Base-by-base conservation (phyloP, 2,888 invertebrate species). In the Orchesellides sinensis region DNA sequence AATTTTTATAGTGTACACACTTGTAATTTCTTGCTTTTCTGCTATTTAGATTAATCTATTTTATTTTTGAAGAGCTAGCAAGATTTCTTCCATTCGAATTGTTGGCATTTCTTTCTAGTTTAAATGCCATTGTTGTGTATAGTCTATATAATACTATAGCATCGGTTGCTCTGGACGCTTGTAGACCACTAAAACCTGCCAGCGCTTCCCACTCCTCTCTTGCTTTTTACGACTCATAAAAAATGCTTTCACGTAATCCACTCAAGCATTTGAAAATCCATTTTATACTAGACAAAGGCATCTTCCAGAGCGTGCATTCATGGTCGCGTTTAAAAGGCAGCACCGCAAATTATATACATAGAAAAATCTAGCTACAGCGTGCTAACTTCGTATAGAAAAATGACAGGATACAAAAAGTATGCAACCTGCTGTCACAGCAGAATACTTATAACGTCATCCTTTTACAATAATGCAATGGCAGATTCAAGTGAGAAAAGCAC, bases 231-330 rank as follows among this genome's bases (percentile, higher is more conserved):
- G 69, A 59, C 35, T 63, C 78, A 54, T 78, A 78, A 78, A n/a
- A 78, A 78, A 70, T 69, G 61, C 78, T 63, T 70, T 61, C 78
- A 63, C 27, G 69, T 78, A 78, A 70, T 78, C 78, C 70, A 78
- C 59, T 78, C 52, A 54, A 52, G 52, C 61, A 78, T 70, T 70
- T 70, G 27, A 35, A 70, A 70, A 52, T 47, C 52, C 74, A 66
- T 75, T 54, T 56, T 40, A 45, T 65, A 54, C 12, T 23, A 52
- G 5, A n/a, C 52, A 17, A n/a, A n/a, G n/a, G n/a, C n/a, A n/a
- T n/a, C n/a, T n/a, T 10, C 12, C 40, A 6, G 12, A 40, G 40
- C 12, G 40, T 10, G 40, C 6, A 40, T n/a, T n/a, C n/a, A n/a
- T n/a, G n/a, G n/a, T n/a, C n/a, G n/a, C n/a, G n/a, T n/a, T n/a